A percentile compares a stretch with the other conserved stretches of the same genome.
Conservation (phyloP, 2,888 invertebrate genomes). For the Geophilus truncorum region DNA sequence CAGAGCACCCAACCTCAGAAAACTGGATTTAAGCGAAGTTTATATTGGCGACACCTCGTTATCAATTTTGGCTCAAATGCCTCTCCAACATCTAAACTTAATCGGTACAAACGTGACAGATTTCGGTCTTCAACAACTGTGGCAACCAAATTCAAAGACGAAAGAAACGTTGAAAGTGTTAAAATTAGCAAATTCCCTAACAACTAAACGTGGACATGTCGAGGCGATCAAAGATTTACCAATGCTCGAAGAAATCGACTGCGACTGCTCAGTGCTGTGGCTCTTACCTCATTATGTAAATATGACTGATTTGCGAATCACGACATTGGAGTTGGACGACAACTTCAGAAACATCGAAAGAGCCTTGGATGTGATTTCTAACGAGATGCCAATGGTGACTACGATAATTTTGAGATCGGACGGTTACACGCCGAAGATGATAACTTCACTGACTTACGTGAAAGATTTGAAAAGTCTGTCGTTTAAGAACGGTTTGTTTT, state of each 20-base stretch:
- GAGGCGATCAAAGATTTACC: not conserved
- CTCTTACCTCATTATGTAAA: not conserved
- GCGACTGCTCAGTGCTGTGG: not conserved
- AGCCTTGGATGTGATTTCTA: not conserved
- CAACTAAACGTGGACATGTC: not conserved
- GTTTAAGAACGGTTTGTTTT: not conserved
- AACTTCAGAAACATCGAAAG: not conserved
- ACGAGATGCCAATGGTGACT: not conserved
- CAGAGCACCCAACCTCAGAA: not conserved
- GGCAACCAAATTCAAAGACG: not conserved
- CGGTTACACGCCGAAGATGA: not conserved
- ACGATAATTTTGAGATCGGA: not conserved
- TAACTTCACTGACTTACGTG: not conserved
- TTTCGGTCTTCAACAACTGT: not conserved
- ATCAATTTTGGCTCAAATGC: not conserved
- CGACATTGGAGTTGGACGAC: not conserved
- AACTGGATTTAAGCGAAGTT: not conserved
- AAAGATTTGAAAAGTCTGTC: not conserved
- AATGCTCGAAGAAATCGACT: not conserved
- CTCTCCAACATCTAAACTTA: not conserved
- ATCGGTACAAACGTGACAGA: not conserved
- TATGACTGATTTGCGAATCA: not conserved
- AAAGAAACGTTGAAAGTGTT: not conserved
- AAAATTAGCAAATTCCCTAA: not conserved
- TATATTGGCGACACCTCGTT: not conserved